Percentiles rank a stretch among this genome's conserved stretches.
Conservation (phyloP, 2,113 vertebrate genomes). For the Chionis minor region DNA sequence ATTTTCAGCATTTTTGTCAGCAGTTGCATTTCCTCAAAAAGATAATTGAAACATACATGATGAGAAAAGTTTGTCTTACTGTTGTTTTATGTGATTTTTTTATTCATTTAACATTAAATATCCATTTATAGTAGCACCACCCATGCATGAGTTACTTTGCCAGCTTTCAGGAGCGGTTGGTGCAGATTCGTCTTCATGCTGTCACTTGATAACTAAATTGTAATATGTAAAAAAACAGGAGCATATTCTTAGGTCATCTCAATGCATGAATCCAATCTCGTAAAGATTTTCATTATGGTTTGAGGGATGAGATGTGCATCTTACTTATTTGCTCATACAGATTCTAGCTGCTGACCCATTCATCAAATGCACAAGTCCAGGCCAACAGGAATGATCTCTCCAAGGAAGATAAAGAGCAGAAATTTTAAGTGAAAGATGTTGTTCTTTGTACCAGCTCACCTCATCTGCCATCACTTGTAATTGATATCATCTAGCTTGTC, state of each 20-base stretch:
- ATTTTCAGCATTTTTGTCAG: neutral
- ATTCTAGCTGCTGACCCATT: conserved; percentile 4
- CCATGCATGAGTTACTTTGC: neutral
- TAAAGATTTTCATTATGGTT: conserved; percentile 17
- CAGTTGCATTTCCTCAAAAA: neutral
- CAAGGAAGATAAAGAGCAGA: conserved; percentile 28
- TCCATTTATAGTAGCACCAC: neutral
- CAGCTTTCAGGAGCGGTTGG: neutral
- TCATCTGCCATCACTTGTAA: conserved; percentile 20
- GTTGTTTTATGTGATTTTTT: neutral
- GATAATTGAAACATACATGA: accelerated
- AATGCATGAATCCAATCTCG: neutral
- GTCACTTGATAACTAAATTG: neutral
- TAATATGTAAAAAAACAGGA: neutral
- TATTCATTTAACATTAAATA: neutral
- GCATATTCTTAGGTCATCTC: neutral
- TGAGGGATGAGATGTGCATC: conserved; percentile 27
- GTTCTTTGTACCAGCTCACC: neutral
- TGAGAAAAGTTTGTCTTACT: neutral
- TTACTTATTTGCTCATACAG: neutral
- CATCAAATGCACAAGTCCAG: conserved; percentile 8
- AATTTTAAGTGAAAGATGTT: neutral
- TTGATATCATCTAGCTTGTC: neutral
- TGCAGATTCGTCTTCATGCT: neutral
- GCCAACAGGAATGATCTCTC: conserved; percentile 1